phyloP scores from a whole-genome alignment of 1,140 invertebrate genomes.

The Drosophila paulistorum region DNA sequence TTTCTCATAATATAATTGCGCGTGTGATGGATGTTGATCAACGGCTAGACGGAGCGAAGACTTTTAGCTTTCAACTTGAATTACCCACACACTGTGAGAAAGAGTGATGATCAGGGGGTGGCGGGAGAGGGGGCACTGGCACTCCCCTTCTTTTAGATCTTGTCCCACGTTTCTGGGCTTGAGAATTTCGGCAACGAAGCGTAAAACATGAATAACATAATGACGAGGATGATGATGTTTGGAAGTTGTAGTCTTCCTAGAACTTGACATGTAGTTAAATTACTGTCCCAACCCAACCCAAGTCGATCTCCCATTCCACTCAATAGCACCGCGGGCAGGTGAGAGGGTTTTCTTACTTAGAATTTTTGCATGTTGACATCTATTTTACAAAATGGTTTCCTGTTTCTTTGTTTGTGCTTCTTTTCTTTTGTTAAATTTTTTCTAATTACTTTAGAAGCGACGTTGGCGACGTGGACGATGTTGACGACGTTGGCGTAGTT shows the following conservation, averaged over 20 bases:
- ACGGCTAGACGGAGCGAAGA: slow-evolving; percentile 45
- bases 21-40: slow-evolving; percentile 70
- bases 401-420: slow-evolving; percentile 1
- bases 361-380: slow-evolving; percentile 22
- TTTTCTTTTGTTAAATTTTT: not conserved
- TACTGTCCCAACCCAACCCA: not conserved
- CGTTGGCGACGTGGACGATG: too few relatives aligned
- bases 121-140: slow-evolving; percentile 10
- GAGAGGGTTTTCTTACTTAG: not conserved
- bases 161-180: slow-evolving; percentile 59
- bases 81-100: slow-evolving; percentile 22
- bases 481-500: not conserved
- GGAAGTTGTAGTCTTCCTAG: slow-evolving; percentile 42
- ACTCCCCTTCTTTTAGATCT: slow-evolving; percentile 9
- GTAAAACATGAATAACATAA: slow-evolving; percentile 66
- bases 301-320: slow-evolving; percentile 25
- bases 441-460: slow-evolving; percentile 2
- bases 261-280: slow-evolving; percentile 22
- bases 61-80: slow-evolving; percentile 68
- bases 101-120: slow-evolving; percentile 20
- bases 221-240: slow-evolving; percentile 31
- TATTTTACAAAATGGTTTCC: slow-evolving; percentile 13
- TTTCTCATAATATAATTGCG: slow-evolving; percentile 81
- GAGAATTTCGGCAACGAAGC: slow-evolving; percentile 76
- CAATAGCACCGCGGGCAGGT: not conserved